Conservation (phyloP, 2,888 invertebrate species). For the Spilarctia lutea region DNA sequence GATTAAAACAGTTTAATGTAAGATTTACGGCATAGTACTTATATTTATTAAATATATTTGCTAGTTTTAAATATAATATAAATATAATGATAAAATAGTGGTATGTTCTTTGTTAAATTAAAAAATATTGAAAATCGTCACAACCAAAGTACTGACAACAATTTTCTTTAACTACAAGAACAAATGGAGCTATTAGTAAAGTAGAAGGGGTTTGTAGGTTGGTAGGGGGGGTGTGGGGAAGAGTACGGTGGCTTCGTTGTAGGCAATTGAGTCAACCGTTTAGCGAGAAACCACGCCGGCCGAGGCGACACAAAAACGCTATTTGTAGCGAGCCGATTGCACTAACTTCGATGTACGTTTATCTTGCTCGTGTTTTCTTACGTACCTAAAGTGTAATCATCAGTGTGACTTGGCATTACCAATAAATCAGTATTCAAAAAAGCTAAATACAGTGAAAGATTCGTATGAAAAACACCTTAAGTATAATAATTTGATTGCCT, state of each 20-base stretch:
- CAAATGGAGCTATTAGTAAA: conserved; percentile 52
- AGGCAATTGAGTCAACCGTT: conserved; percentile 71
- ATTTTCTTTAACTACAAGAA: conserved; percentile 30
- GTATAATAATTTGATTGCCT: too few species aligned
- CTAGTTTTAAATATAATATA: neutral
- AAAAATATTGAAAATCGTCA: neutral
- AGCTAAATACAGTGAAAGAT: neutral
- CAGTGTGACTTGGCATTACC: neutral
- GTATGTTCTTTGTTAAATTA: too few species aligned
- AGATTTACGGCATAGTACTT: neutral
- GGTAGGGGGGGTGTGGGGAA: conserved; percentile 32
- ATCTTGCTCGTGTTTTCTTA: neutral
- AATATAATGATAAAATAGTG: too few species aligned
- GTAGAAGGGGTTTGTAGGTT: conserved; percentile 42
- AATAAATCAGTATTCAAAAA: neutral
- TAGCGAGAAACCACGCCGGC: conserved; percentile 67
- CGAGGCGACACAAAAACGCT: conserved; percentile 71
- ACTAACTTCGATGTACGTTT: conserved; percentile 20
- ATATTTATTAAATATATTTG: neutral
- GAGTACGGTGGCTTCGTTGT: conserved; percentile 41
- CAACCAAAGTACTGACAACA: conserved; percentile 7
- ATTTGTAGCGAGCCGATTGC: conserved; percentile 66
- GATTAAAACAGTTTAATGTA: neutral
- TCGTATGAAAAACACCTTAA: too few species aligned
- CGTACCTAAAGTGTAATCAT: neutral